Conservation (phyloP, 1,140 invertebrate genomes). For the Lepidurus arcticus region DNA sequence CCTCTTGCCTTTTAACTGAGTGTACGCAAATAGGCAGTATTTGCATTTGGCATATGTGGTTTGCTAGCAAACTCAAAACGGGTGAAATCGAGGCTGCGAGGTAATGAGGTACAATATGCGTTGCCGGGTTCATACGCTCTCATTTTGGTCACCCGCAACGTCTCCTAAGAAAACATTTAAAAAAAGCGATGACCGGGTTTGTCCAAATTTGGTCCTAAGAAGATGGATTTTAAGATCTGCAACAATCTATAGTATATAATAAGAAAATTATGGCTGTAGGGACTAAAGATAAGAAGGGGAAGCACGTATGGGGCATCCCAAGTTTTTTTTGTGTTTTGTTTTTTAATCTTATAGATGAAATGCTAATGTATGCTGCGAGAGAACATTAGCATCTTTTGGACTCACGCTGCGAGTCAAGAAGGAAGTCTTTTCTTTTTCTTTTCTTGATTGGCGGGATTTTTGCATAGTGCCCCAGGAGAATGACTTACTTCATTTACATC, state of each 20-base stretch:
- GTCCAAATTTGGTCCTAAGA: neutral
- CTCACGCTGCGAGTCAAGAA: neutral
- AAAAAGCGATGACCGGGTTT: neutral
- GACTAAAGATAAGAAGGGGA: neutral
- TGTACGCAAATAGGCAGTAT: too few relatives aligned
- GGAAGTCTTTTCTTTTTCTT: neutral
- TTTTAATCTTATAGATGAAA: neutral
- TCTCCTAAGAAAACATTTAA: too few relatives aligned
- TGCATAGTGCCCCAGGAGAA: slow-evolving; percentile 8
- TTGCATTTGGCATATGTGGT: too few relatives aligned
- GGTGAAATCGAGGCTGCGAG: too few relatives aligned
- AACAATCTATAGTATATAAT: neutral
- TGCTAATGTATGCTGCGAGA: neutral
- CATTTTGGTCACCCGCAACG: too few relatives aligned
- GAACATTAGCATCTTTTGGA: neutral
- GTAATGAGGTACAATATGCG: too few relatives aligned
- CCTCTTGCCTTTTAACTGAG: too few relatives aligned
- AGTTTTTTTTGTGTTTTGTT: neutral
- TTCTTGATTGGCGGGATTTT: neutral
- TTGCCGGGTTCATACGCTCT: too few relatives aligned
- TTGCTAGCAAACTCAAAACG: too few relatives aligned
- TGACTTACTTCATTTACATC: slow-evolving; percentile 20
- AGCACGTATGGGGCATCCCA: neutral
- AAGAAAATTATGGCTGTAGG: neutral
- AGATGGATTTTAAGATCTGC: slow-evolving; percentile 19